Base-by-base conservation (phyloP, 2,888 invertebrate genomes). In the Mythimna albipuncta region DNA sequence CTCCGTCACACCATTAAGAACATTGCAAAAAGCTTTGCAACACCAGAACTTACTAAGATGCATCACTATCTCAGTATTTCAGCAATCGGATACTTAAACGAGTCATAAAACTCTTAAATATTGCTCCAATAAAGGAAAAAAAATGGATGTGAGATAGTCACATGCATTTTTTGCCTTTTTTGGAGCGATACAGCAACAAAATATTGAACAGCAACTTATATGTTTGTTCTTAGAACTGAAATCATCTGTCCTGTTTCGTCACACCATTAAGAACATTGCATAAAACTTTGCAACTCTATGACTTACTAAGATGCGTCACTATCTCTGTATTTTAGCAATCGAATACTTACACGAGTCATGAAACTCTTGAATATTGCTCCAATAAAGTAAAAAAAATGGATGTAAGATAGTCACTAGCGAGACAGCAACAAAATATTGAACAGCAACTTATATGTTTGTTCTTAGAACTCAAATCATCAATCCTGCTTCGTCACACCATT, bases 301-400 rank as follows among this genome's bases (percentile, higher is more conserved):
- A 69, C 55, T 35, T 44, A 32, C 41, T 19, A 21, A 69, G 19
- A 61, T 69, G 38, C 16, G 55, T 69, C 70, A 75, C 11, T 76
- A 64, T 3, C 7, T 64, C 64, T 65, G 13, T 6, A 26, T 26
- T 3, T 0, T 19, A 38, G 76, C 47, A 66, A 57, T n/a, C 32
- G 2, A 19, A 32, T 57, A 21, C 1, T 32, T n/a, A 26, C 38
- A 41, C 16, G 19, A 19, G 7, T 55, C 47, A 47, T 26, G 55
- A 32, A 38, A 38, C 76, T 32, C 76, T 75, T 76, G 47, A 47
- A 57, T 41, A 75, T 32, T 32, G 32, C 32, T 5, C 32, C 32
- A 32, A 32, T 32, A 32, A 32, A 32, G 32, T 2, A 2, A 32
- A 32, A 32, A 32, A 32, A 32, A 32, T 32, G 32, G 32, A 32